phyloP scores from a whole-genome alignment of 2,113 vertebrate genomes.

The Dicaeum eximium region DNA sequence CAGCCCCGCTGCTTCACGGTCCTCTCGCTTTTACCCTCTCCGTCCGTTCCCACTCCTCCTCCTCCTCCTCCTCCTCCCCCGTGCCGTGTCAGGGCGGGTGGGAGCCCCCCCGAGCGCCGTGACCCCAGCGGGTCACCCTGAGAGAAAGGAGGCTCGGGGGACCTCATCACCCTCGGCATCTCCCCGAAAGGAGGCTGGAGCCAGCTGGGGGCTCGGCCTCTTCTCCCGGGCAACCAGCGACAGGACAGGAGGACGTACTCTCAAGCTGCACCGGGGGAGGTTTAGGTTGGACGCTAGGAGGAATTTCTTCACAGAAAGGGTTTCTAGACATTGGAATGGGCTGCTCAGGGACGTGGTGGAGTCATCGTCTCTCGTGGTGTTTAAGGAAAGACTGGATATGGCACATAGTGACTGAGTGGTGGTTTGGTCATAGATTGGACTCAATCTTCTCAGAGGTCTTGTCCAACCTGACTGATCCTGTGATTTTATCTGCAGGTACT shows the following conservation, averaged over 20 bases:
- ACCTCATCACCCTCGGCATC: rapidly evolving
- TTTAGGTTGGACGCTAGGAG: not conserved
- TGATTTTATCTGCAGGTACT: not conserved
- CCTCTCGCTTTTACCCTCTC: not conserved
- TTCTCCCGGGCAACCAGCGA: not conserved
- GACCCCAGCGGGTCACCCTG: not conserved
- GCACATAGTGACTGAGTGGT: not conserved
- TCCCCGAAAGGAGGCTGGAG: too few relatives aligned
- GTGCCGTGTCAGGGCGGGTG: not conserved
- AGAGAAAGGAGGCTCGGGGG: too few relatives aligned
- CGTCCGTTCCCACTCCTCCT: not conserved
- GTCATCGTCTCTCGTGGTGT: not conserved
- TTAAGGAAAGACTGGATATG: not conserved
- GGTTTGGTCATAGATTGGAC: rapidly evolving
- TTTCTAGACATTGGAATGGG: not conserved
- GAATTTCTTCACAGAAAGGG: not conserved
- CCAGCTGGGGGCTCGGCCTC: rapidly evolving
- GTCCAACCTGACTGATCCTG: not conserved
- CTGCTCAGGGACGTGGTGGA: not conserved
- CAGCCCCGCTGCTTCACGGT: not conserved
- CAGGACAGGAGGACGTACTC: too few relatives aligned
- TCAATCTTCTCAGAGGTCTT: not conserved
- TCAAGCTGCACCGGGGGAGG: too few relatives aligned
- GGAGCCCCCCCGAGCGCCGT: not conserved
- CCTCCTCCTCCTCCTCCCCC: not conserved